phyloP scores from a whole-genome alignment of 2,888 invertebrate species.

The Rhaphigaster nebulosa region DNA sequence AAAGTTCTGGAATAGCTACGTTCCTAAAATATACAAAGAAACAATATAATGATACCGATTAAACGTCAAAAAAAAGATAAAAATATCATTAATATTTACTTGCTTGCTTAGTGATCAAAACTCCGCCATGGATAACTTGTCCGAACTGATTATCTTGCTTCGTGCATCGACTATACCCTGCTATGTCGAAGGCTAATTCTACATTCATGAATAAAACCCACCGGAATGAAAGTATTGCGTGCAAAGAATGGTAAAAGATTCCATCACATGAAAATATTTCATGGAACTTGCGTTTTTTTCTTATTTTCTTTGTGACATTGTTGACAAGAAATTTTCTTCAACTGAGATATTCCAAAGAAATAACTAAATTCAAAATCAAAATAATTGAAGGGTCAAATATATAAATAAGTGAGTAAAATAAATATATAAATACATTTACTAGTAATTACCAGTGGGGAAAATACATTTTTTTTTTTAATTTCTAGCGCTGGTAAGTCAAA shows the following conservation, averaged over 20 bases:
- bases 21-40: background rate
- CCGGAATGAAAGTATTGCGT: background rate
- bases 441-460: too few relatives aligned
- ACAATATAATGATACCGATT: background rate
- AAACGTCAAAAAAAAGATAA: background rate
- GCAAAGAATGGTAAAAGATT: background rate
- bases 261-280: constrained; percentile 25
- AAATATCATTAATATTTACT: background rate
- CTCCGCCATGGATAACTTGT: background rate
- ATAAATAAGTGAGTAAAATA: too few relatives aligned
- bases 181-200: constrained; percentile 17
- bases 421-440: too few relatives aligned
- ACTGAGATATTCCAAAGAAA: background rate
- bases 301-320: background rate
- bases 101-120: background rate
- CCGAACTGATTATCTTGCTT: constrained; percentile 27
- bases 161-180: constrained; percentile 21
- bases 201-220: constrained; percentile 16
- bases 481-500: too few relatives aligned
- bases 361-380: too few relatives aligned
- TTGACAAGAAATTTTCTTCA: background rate
- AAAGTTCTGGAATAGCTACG: background rate
- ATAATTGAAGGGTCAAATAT: too few relatives aligned
- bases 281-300: background rate
- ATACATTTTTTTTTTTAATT: too few relatives aligned